Evolutionary conservation across 2,797 vertebrate genomes (phyloP).

Genomic region (Geotrypetes seraphini): DNA sequence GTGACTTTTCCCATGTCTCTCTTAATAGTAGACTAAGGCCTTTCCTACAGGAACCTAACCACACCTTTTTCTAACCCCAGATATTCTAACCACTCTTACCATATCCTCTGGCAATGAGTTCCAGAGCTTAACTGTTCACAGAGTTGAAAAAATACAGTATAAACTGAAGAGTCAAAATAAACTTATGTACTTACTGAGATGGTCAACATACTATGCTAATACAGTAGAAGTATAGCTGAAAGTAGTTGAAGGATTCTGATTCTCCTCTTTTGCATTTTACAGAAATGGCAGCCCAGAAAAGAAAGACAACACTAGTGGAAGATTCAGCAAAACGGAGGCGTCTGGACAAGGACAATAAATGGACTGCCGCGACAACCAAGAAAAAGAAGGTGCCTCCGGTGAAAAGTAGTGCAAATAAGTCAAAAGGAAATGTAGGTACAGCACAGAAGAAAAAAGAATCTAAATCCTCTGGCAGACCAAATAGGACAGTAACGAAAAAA

Average conservation of each 20-base stretch:
- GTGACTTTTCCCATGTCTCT: too few species aligned
- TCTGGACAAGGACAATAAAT: constrained; percentile 44
- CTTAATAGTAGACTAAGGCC: too few species aligned
- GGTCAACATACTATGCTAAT: too few species aligned
- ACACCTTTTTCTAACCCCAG: too few species aligned
- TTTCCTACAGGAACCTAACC: too few species aligned
- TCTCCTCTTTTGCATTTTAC: constrained; percentile 32
- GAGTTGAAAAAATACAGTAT: too few species aligned
- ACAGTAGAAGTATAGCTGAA: too few species aligned
- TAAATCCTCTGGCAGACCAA: constrained; percentile 41
- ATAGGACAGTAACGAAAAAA: constrained; percentile 38
- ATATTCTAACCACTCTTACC: too few species aligned
- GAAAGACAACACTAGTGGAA: constrained; percentile 44
- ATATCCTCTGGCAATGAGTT: too few species aligned
- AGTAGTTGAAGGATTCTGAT: background rate
- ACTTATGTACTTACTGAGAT: too few species aligned
- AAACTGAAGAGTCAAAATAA: too few species aligned
- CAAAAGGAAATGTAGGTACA: constrained; percentile 26
- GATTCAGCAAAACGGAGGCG: constrained; percentile 51
- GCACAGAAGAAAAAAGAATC: constrained; percentile 40
- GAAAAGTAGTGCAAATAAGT: constrained; percentile 48
- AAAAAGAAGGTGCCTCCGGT: constrained; percentile 36
- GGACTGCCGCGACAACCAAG: constrained; percentile 23
- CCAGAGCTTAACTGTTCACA: too few species aligned
- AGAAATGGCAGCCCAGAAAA: constrained; percentile 64